These are phyloP conservation scores for Collichthys lucidus DNA, from an alignment of 2,113 vertebrate species.

Conservation along the genomic window DNA sequence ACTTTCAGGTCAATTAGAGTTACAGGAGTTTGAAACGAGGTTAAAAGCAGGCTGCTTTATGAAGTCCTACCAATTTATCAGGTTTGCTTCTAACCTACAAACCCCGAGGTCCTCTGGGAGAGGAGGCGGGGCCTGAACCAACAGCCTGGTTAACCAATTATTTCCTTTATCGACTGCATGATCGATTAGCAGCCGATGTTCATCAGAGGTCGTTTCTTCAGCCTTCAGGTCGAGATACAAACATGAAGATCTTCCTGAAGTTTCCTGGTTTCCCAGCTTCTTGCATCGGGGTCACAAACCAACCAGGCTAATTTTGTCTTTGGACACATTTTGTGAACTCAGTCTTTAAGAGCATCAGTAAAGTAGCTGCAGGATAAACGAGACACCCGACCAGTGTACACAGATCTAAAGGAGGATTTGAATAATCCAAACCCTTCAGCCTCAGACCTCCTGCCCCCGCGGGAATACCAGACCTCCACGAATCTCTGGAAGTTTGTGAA, in stretches of 20 bases:
- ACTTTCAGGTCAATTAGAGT: too few relatives aligned
- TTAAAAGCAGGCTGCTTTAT: too few relatives aligned
- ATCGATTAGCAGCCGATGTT: neutral
- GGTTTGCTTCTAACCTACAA: too few relatives aligned
- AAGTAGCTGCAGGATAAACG: neutral
- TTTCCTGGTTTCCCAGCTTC: neutral
- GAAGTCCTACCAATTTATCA: too few relatives aligned
- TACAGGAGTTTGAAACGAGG: too few relatives aligned
- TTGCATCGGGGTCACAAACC: neutral
- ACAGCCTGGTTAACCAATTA: too few relatives aligned
- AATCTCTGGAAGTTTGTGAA: conserved; percentile 20
- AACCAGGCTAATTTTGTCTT: neutral
- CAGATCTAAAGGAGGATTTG: conserved; percentile 10
- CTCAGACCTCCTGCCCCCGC: neutral
- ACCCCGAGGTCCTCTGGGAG: too few relatives aligned
- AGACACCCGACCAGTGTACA: neutral
- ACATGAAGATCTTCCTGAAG: neutral
- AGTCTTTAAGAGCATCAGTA: neutral
- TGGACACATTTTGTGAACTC: neutral
- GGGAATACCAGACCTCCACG: neutral
- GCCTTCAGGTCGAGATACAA: too few relatives aligned
- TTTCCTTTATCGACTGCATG: neutral
- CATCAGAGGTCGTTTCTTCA: neutral
- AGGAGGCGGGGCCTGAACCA: too few relatives aligned
- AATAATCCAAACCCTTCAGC: conserved; percentile 25